Evolutionary conservation across 2,797 vertebrate species (phyloP), one percentile per base, ranked within the genome.

Genomic region (Poeciliopsis presidionis): DNA sequence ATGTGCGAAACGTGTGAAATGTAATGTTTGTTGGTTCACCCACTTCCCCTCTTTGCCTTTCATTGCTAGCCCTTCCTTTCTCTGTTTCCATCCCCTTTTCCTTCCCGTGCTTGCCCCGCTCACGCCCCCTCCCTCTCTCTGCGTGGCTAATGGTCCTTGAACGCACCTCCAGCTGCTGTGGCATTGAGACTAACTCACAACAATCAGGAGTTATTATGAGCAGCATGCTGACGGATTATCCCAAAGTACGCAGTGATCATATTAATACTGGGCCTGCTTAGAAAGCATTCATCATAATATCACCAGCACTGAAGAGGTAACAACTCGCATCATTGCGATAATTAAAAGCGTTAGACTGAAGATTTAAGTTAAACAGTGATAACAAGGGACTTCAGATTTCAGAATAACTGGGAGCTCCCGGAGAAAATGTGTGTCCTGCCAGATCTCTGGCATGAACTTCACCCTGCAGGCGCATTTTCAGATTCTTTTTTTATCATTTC

Each of bases 251-350:
- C 72, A 0, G 72, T 92, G 92, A 93, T 92, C 73, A 79, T 75
- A 91, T 92, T 94, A 93, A 93, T 88, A 86, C 84, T 30, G 43
- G 47, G 36, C 70, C 80, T 91, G 93, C 93, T 94, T 93, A 88
- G 90, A 90, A 83, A 69, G 80, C 90, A 94, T 94, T 90, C 88
- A 91, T 94, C 93, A 93, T 88, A 77, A 91, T 92, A 88, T 88
- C 87, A 81, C 79, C 65, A 55, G 53, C 80, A 86, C 90, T 89
- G 88, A 91, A 91, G 92, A 92, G 87, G 91, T 90, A 93, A 92
- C 92, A 92, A 89, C 87, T 33, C 30, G 81, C 83, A 83, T 92
- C 88, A 90, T 90, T 84, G 87, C 84, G 82, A 83, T 90, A 90
- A 92, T 91, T 88, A 87, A 72, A 83, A 74, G 81, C 59, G 87